Evolutionary conservation across 2,888 invertebrate species (phyloP), one percentile per base, ranked within the genome.

Genomic region (Cerceris ruficornis): DNA sequence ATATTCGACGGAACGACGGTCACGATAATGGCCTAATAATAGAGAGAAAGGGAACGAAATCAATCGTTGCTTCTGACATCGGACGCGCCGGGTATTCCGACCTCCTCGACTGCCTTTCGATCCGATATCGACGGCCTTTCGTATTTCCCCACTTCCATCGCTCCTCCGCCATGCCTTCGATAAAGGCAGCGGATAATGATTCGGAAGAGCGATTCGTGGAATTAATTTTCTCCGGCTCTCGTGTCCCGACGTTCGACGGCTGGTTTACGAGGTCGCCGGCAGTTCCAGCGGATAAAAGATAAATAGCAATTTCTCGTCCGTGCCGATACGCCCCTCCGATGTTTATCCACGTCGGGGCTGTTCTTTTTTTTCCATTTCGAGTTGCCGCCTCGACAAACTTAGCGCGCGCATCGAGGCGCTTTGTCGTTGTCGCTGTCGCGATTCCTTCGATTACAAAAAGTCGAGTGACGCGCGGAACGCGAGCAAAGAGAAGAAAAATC

Each of bases 21-120:
- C 69, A 46, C 55, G 73, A 69, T 78, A 79, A 84, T 67, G 71
- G 60, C 52, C 70, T 61, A 71, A 80, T 80, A 75, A 80, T 61
- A 57, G 68, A 68, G 68, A 61, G 78, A 82, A 82, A 71, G 67
- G 66, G 64, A 50, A 57, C 55, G 60, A 43, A 66, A 75, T 75
- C 77, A 69, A 72, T 75, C 46, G 77, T 43, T 46, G 69, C 66
- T 62, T 72, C 69, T 9, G 62, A 57, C 55, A 39, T 49, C 52
- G 11, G 61, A 73, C 43, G 55, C 13, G 62, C 62, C 62, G 39
- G 69, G 6, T 28, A 9, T 50, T 58, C 57, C 75, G 8, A 14
- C 15, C 9, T 15, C 14, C 28, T 50, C 2, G 14, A 13, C 7
- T 28, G 28, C 28, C 28, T 28, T 28, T 28, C 28, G 28, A 28